Evolutionary conservation across 1,140 invertebrate genomes (phyloP).

Genomic region (Nebria ingens): DNA sequence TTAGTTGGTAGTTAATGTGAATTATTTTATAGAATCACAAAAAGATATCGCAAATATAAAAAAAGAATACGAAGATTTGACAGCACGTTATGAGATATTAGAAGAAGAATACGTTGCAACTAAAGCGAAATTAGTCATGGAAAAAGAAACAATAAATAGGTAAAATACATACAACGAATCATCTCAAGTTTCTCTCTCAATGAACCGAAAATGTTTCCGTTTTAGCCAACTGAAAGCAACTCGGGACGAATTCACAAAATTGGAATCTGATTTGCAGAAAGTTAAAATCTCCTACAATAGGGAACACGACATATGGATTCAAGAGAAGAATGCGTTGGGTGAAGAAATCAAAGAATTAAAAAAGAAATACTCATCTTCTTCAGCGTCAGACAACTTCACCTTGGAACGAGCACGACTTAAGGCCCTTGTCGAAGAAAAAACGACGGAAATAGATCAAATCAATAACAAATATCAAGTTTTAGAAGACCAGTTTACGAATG

Average conservation of each 20-base stretch:
- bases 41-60: slow-evolving; percentile 50
- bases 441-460: slow-evolving; percentile 60
- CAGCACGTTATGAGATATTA: slow-evolving; percentile 68
- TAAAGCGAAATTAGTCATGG: slow-evolving; percentile 63
- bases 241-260: slow-evolving; percentile 46
- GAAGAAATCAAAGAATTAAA: slow-evolving; percentile 56
- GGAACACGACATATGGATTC: slow-evolving; percentile 59
- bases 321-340: slow-evolving; percentile 62
- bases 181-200: slow-evolving; percentile 21
- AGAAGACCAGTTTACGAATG: slow-evolving; percentile 55
- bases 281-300: slow-evolving; percentile 55
- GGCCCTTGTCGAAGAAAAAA: slow-evolving; percentile 59
- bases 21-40: slow-evolving; percentile 49
- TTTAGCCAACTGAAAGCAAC: slow-evolving; percentile 36
- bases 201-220: slow-evolving; percentile 26
- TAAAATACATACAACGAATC: slow-evolving; percentile 27
- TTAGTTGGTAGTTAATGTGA: slow-evolving; percentile 10
- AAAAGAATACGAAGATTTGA: slow-evolving; percentile 68
- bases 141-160: slow-evolving; percentile 60
- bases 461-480: slow-evolving; percentile 60
- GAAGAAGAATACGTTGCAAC: slow-evolving; percentile 71
- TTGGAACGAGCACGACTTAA: slow-evolving; percentile 56
- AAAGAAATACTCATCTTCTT: slow-evolving; percentile 44
- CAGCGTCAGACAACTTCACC: slow-evolving; percentile 35
- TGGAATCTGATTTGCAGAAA: slow-evolving; percentile 54